These are phyloP conservation scores for Zaprionus ornatus DNA, from an alignment of 1,140 invertebrate genomes.

Conservation along the genomic window DNA sequence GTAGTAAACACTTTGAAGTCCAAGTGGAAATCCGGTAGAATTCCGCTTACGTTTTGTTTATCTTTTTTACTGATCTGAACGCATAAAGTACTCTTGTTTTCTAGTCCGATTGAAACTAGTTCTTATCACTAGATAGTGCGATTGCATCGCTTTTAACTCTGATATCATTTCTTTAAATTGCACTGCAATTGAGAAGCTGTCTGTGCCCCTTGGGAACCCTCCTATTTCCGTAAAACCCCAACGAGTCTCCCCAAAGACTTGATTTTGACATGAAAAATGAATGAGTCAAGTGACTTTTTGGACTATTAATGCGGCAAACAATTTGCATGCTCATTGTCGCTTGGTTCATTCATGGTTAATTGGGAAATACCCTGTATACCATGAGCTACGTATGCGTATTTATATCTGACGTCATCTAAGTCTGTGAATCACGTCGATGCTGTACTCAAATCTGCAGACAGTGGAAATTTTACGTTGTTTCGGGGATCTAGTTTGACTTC, in stretches of 20 bases:
- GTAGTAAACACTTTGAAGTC: slow-evolving; percentile 14
- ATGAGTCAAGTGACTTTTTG: slow-evolving; percentile 10
- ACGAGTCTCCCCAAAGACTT: slow-evolving; percentile 1
- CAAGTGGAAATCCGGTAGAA: background rate
- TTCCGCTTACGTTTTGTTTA: slow-evolving; percentile 9
- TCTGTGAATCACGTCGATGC: background rate
- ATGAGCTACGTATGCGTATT: background rate
- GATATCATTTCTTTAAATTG: slow-evolving; percentile 44
- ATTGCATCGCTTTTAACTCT: slow-evolving; percentile 54
- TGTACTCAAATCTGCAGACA: slow-evolving; percentile 12
- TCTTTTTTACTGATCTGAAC: background rate
- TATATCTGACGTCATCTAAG: background rate
- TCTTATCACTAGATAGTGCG: slow-evolving; percentile 29
- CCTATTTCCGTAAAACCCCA: background rate
- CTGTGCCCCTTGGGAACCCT: background rate
- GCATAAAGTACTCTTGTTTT: background rate
- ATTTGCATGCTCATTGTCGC: slow-evolving; percentile 15
- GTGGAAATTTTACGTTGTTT: slow-evolving; percentile 49
- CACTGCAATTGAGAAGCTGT: slow-evolving; percentile 27
- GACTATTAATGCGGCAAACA: slow-evolving; percentile 19
- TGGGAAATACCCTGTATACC: background rate
- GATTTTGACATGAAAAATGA: slow-evolving; percentile 9
- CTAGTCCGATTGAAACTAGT: background rate
- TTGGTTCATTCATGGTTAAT: background rate
- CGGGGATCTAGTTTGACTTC: slow-evolving; percentile 10